phyloP scores from a whole-genome alignment of 2,113 vertebrate species.

The Cebidichthys violaceus region DNA sequence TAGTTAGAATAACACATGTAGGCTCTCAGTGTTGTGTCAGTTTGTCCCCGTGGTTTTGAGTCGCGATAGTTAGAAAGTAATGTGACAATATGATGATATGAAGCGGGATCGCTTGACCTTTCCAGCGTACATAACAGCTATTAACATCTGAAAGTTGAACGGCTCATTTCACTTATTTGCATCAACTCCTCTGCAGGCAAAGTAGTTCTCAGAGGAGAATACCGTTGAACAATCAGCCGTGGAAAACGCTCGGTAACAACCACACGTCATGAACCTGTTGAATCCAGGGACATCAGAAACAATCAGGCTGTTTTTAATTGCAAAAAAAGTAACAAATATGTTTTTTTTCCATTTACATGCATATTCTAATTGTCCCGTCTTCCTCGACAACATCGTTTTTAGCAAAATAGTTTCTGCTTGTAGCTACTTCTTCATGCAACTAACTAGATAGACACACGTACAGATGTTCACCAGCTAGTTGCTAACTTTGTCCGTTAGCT shows the following conservation, averaged over 20 bases:
- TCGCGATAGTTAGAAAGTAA: background rate
- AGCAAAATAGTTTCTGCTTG: background rate
- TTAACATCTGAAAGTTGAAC: background rate
- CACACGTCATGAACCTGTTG: background rate
- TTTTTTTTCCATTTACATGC: background rate
- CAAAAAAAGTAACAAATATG: background rate
- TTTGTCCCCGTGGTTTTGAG: no score
- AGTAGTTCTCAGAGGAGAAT: background rate
- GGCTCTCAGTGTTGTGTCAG: background rate
- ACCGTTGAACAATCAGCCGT: background rate
- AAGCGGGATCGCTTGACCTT: background rate
- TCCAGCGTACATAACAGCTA: background rate
- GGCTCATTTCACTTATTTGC: background rate
- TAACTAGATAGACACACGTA: background rate
- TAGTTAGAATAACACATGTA: background rate
- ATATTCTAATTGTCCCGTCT: background rate
- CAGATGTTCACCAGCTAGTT: background rate
- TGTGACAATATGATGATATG: background rate
- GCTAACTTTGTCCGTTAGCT: background rate
- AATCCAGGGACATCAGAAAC: background rate
- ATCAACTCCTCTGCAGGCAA: slow-evolving; percentile 16
- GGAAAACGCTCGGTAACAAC: background rate
- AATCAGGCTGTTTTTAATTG: background rate
- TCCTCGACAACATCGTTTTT: background rate
- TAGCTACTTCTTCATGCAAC: background rate